phyloP scores from a whole-genome alignment of 2,113 vertebrate species.

The Tautogolabrus adspersus region DNA sequence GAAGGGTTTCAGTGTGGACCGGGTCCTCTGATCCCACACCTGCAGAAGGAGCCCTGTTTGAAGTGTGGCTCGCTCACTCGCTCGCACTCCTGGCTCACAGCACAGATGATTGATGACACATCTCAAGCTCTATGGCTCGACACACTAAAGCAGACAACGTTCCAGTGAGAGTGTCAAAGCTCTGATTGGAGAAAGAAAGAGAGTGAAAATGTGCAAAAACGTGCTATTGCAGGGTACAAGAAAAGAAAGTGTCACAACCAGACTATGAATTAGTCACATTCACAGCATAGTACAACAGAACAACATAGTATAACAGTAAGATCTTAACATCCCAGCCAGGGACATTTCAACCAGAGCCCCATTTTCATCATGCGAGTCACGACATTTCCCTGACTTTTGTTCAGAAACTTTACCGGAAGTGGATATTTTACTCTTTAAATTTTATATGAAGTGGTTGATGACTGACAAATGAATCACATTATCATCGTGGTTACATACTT shows the following conservation, averaged over 20 bases:
- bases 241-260: conserved; percentile 75
- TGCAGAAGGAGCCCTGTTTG: conserved; percentile 63
- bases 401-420: conserved; percentile 34
- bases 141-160: conserved; percentile 54
- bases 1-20: conserved; percentile 24
- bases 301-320: conserved; percentile 50
- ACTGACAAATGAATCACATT: conserved; percentile 9
- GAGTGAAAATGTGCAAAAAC: conserved; percentile 62
- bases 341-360: conserved; percentile 58
- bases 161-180: conserved; percentile 58
- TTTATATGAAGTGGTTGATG: not conserved
- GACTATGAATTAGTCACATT: conserved; percentile 72
- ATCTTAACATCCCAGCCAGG: conserved; percentile 54
- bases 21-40: conserved; percentile 66
- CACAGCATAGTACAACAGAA: conserved; percentile 38
- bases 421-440: not conserved
- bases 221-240: conserved; percentile 59
- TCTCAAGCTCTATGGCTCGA: conserved; percentile 43
- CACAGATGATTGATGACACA: conserved; percentile 80
- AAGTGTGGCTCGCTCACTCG: conserved; percentile 43
- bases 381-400: conserved; percentile 43
- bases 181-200: conserved; percentile 17
- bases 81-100: conserved; percentile 63
- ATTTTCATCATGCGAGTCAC: conserved; percentile 59
- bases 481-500: not conserved